phyloP scores from a whole-genome alignment of 2,888 invertebrate species.

The Chironomus riparius region DNA sequence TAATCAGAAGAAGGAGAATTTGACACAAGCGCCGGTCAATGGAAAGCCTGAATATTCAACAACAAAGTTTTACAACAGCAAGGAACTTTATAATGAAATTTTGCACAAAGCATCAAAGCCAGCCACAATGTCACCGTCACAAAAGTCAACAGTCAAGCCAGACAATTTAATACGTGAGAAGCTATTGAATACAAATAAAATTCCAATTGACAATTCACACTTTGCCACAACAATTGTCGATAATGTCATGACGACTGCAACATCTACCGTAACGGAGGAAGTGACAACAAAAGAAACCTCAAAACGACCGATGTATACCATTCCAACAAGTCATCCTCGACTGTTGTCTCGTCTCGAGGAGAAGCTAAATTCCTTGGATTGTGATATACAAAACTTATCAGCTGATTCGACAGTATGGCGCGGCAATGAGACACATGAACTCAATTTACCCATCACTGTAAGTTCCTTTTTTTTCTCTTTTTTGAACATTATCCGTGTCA shows the following conservation, averaged over 20 bases:
- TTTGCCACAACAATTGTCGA: slow-evolving; percentile 38
- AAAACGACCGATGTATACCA: background rate
- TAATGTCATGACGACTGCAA: slow-evolving; percentile 37
- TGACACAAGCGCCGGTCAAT: background rate
- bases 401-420: slow-evolving; percentile 59
- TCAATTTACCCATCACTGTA: slow-evolving; percentile 57
- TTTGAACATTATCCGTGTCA: background rate
- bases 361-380: slow-evolving; percentile 54
- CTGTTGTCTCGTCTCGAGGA: slow-evolving; percentile 50
- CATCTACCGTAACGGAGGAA: slow-evolving; percentile 34
- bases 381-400: slow-evolving; percentile 56
- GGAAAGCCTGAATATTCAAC: slow-evolving; percentile 41
- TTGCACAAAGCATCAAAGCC: slow-evolving; percentile 1
- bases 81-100: slow-evolving; percentile 41
- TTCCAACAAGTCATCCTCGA: slow-evolving; percentile 37
- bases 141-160: background rate
- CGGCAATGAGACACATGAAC: slow-evolving; percentile 62
- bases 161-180: slow-evolving; percentile 1
- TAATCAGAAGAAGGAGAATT: background rate
- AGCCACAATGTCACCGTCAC: background rate
- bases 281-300: background rate
- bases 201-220: slow-evolving; percentile 15
- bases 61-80: slow-evolving; percentile 43
- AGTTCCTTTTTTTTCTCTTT: slow-evolving; percentile 36
- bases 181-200: slow-evolving; percentile 4